Percentiles rank a stretch among this genome's conserved stretches.
These are phyloP conservation scores for Cisticola juncidis DNA, from an alignment of 2,113 vertebrate species.

Conservation along the genomic window DNA sequence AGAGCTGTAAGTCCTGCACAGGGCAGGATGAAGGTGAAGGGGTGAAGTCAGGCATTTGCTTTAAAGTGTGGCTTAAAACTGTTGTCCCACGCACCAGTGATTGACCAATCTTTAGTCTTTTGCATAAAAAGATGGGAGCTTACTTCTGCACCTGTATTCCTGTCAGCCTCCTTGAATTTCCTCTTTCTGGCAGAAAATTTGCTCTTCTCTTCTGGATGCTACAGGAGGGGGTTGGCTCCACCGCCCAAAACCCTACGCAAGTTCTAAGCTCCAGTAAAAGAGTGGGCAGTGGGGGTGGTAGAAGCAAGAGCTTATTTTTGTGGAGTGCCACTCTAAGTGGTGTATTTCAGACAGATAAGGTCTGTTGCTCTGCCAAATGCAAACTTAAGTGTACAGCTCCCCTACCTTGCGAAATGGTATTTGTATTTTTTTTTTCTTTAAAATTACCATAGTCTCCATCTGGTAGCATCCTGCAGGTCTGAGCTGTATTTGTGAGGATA, in stretches of 20 bases:
- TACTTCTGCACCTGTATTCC: not conserved
- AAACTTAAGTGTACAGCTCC: not conserved
- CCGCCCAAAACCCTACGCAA: rapidly evolving
- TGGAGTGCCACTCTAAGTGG: not conserved
- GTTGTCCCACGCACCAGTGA: not conserved
- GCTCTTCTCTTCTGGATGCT: not conserved
- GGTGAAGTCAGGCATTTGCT: not conserved
- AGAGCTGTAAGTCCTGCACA: not conserved
- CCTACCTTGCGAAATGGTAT: not conserved
- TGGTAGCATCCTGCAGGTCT: not conserved
- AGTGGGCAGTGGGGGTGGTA: not conserved
- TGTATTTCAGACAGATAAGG: slow-evolving; percentile 5
- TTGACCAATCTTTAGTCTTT: not conserved
- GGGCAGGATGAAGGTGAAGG: no score
- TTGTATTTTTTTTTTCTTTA: not conserved
- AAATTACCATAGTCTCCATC: slow-evolving; percentile 51
- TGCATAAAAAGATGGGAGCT: not conserved
- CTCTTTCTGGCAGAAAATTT: not conserved
- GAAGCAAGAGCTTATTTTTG: slow-evolving; percentile 8
- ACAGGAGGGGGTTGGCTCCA: not conserved
- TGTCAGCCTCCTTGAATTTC: not conserved
- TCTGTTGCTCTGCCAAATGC: slow-evolving; percentile 32
- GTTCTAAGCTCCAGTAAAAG: not conserved
- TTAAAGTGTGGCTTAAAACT: not conserved
- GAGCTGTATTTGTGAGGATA: not conserved